phyloP scores from a whole-genome alignment of 2,888 invertebrate genomes.

The Notodromas monacha region DNA sequence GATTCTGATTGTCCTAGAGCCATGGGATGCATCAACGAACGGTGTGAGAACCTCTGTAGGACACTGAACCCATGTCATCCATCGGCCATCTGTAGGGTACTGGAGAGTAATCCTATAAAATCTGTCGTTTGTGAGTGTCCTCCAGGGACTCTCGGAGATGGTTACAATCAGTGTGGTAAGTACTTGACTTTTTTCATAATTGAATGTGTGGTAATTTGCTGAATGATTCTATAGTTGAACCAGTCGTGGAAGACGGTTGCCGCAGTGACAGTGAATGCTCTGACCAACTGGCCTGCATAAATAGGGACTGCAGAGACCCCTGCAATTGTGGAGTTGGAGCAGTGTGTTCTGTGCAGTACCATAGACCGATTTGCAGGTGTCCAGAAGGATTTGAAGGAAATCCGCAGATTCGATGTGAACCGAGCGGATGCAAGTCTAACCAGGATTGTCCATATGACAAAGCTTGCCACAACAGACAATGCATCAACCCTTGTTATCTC shows the following conservation, averaged over 20 bases:
- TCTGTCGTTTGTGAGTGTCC: constrained; percentile 12
- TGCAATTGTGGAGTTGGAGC: constrained; percentile 57
- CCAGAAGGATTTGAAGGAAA: constrained; percentile 50
- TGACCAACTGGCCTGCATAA: constrained; percentile 44
- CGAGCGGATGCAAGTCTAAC: constrained; percentile 16
- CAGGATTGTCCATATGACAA: constrained; percentile 13
- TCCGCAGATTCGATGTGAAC: constrained; percentile 41
- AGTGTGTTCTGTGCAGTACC: constrained; percentile 42
- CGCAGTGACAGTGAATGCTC: constrained; percentile 42
- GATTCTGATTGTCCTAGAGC: constrained; percentile 49
- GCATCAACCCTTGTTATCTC: constrained; percentile 42
- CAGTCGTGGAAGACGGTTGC: constrained; percentile 24
- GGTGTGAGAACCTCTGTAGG: constrained; percentile 49
- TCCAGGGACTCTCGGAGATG: constrained; percentile 12
- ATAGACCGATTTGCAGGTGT: constrained; percentile 57
- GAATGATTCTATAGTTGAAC: not conserved
- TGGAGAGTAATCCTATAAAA: constrained; percentile 12
- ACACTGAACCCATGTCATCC: constrained; percentile 40
- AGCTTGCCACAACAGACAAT: constrained; percentile 16
- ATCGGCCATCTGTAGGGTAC: constrained; percentile 26
- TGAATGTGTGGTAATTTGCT: too few species aligned
- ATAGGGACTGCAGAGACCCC: constrained; percentile 49
- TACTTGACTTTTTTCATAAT: too few species aligned
- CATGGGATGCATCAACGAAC: constrained; percentile 42
- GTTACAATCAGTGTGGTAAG: constrained; percentile 11